These are phyloP conservation scores for Lasioglossum lativentre DNA, from an alignment of 2,888 invertebrate genomes.

Conservation along the genomic window DNA sequence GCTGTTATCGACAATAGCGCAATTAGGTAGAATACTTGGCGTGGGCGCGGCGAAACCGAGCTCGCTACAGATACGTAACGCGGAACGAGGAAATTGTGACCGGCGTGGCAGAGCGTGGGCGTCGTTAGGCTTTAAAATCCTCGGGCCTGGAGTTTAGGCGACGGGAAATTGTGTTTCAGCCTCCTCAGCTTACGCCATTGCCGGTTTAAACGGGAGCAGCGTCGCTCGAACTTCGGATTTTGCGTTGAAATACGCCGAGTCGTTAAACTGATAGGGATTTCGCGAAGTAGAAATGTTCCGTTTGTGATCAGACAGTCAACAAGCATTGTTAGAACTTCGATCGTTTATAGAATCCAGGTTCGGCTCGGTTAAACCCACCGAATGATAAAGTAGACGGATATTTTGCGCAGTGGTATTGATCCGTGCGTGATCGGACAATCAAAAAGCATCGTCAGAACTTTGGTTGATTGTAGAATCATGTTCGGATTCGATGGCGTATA, in stretches of 20 bases:
- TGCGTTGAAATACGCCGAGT: neutral
- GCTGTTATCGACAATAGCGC: constrained; percentile 37
- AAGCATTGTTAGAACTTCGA: neutral
- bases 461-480: neutral
- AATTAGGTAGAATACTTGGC: constrained; percentile 43
- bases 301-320: neutral
- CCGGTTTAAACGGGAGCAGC: neutral
- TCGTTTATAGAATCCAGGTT: neutral
- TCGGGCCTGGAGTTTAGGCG: neutral
- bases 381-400: neutral
- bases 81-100: constrained; percentile 12
- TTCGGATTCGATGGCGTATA: neutral
- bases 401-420: neutral
- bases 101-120: constrained; percentile 5
- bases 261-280: neutral
- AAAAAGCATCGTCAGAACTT: neutral
- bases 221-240: neutral
- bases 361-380: neutral
- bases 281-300: neutral
- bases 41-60: constrained; percentile 26
- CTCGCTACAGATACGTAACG: neutral
- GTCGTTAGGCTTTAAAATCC: constrained; percentile 14
- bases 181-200: neutral
- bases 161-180: neutral
- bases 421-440: neutral